Evolutionary conservation across 30 jellyfish, hydroid and myxozoan species (phyloP).

Genomic region (Hydra vulgaris): DNA sequence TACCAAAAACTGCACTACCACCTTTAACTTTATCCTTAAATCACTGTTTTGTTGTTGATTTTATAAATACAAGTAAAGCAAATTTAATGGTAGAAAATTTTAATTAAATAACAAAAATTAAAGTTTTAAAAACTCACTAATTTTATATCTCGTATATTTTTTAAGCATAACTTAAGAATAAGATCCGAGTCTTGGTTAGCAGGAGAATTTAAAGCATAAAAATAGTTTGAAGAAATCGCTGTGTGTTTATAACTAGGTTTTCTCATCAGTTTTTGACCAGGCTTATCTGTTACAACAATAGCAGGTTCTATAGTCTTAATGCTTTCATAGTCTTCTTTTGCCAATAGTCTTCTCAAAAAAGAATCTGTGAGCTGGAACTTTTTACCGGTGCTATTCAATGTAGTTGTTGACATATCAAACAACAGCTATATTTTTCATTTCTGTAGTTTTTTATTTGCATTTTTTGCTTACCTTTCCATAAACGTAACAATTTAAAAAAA

Average conservation of each 20-base stretch:
- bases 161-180: not conserved
- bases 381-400: slow-evolving; percentile 1
- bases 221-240: slow-evolving; percentile 9
- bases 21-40: no score
- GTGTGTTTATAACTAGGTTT: slow-evolving; percentile 31
- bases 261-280: not conserved
- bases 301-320: slow-evolving; percentile 26
- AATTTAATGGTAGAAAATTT: no score
- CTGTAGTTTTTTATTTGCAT: not conserved
- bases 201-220: slow-evolving; percentile 17
- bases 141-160: not conserved
- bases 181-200: slow-evolving; percentile 25
- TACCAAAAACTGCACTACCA: no score
- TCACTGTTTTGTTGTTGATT: no score
- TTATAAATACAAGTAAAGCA: no score
- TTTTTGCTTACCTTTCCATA: not conserved
- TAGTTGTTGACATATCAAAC: slow-evolving; percentile 9
- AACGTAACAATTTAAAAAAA: not conserved
- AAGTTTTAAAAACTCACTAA: slow-evolving; percentile 9
- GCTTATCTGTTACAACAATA: slow-evolving; percentile 9
- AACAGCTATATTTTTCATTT: not conserved
- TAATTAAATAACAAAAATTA: no score
- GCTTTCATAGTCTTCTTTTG: slow-evolving; percentile 14
- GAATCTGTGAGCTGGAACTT: slow-evolving; percentile 35
- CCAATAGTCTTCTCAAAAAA: slow-evolving; percentile 5